phyloP scores from a whole-genome alignment of 2,888 invertebrate genomes.

The Eupithecia inturbata region DNA sequence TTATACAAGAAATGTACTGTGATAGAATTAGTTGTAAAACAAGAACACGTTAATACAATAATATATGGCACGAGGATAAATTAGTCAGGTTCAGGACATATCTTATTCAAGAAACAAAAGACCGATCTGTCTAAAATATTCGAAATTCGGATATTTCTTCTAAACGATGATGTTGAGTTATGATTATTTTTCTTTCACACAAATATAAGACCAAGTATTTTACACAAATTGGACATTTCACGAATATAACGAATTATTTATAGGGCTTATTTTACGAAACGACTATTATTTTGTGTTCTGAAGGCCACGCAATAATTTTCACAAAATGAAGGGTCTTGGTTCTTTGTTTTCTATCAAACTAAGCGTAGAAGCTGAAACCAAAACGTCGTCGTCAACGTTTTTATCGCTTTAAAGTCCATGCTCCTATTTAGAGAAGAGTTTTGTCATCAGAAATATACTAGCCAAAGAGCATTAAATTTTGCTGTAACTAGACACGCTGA shows the following conservation, averaged over 20 bases:
- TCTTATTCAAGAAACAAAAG: not conserved
- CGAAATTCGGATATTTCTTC: no score
- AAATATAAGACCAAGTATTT: no score
- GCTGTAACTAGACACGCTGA: conserved; percentile 14
- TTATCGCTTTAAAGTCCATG: conserved; percentile 50
- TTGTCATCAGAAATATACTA: conserved; percentile 24
- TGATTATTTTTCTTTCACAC: no score
- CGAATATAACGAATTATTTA: no score
- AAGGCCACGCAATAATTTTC: not conserved
- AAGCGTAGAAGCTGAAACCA: conserved; percentile 73
- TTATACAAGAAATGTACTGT: no score
- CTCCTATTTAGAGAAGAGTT: conserved; percentile 26
- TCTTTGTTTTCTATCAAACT: conserved; percentile 59
- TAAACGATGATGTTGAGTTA: no score
- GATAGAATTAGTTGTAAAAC: not conserved
- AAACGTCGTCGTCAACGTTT: conserved; percentile 55
- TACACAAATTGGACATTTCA: no score
- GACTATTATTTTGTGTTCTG: no score
- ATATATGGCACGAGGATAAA: not conserved
- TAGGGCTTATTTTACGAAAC: no score
- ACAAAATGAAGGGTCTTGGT: conserved; percentile 2
- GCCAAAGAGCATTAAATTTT: conserved; percentile 9
- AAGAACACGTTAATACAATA: not conserved
- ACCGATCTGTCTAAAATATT: no score
- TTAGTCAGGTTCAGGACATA: not conserved